Evolutionary conservation across 92 coral and sea anemone genomes (phyloP).

Genomic region (Paramuricea clavata): DNA sequence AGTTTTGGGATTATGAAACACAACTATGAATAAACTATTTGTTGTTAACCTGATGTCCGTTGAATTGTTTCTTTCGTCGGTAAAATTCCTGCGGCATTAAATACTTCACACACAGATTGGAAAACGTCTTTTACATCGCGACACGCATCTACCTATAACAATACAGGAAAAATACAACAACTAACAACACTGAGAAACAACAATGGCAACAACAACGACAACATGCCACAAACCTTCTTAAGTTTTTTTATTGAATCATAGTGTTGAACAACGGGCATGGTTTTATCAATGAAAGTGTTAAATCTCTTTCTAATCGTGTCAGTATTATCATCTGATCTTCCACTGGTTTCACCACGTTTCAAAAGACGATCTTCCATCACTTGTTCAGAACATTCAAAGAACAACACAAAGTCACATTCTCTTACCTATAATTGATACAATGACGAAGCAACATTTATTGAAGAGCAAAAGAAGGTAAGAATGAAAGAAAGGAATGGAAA

Average conservation of each 20-base stretch:
- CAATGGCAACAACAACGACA: neutral
- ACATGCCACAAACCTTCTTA: constrained; percentile 72
- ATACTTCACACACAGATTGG: constrained; percentile 75
- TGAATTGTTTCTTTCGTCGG: constrained; percentile 65
- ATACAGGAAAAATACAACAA: neutral
- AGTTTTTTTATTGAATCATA: constrained; percentile 80
- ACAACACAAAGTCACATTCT: constrained; percentile 89
- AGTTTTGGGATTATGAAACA: too few relatives aligned
- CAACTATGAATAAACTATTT: too few relatives aligned
- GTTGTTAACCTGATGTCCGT: constrained; percentile 79
- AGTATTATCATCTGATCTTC: constrained; percentile 88
- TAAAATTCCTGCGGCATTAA: constrained; percentile 83
- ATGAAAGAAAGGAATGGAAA: constrained; percentile 20
- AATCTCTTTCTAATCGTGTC: constrained; percentile 95
- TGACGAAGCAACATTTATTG: too few relatives aligned
- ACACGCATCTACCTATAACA: constrained; percentile 81
- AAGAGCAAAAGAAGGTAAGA: neutral
- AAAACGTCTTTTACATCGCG: constrained; percentile 83
- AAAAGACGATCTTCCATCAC: constrained; percentile 88
- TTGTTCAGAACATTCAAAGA: constrained; percentile 90
- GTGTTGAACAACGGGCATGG: constrained; percentile 89
- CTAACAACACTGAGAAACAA: neutral
- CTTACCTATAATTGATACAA: constrained; percentile 68
- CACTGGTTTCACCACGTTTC: constrained; percentile 90
- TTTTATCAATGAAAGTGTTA: constrained; percentile 83